These are phyloP conservation scores for Isoperla grammatica DNA, from an alignment of 2,888 invertebrate species.

Conservation along the genomic window DNA sequence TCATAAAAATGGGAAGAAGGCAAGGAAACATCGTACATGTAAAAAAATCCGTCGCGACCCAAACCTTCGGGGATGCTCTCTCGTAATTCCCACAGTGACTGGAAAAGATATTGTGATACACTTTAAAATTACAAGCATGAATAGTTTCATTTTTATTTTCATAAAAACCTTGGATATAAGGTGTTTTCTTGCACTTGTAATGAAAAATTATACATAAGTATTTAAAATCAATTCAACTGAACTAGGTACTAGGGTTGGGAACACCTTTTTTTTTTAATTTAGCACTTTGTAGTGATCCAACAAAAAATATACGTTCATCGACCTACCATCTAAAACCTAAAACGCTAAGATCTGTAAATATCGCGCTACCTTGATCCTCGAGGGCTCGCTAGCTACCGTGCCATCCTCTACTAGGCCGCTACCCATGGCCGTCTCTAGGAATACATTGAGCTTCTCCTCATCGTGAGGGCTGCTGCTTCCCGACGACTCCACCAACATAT, in stretches of 20 bases:
- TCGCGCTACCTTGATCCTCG: conserved; percentile 78
- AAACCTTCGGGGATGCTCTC: conserved; percentile 79
- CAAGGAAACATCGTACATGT: conserved; percentile 93
- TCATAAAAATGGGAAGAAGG: conserved; percentile 80
- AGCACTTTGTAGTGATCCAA: too few relatives aligned
- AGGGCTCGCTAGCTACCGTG: conserved; percentile 75
- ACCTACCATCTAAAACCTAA: too few relatives aligned
- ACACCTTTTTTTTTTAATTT: too few relatives aligned
- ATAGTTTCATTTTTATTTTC: too few relatives aligned
- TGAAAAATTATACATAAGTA: too few relatives aligned
- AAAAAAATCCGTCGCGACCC: conserved; percentile 76
- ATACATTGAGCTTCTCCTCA: conserved; percentile 74
- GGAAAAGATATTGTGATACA: conserved; percentile 32
- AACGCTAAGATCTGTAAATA: too few relatives aligned
- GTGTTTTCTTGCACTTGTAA: too few relatives aligned
- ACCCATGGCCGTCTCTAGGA: conserved; percentile 69
- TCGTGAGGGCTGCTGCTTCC: conserved; percentile 84
- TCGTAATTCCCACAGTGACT: conserved; percentile 79
- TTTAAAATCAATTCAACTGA: too few relatives aligned
- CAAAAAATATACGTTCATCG: too few relatives aligned
- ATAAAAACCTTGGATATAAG: too few relatives aligned
- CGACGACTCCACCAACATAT: conserved; percentile 80
- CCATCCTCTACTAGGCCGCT: conserved; percentile 72
- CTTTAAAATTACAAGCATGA: too few relatives aligned
- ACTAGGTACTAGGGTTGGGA: too few relatives aligned